phyloP scores from a whole-genome alignment of 2,888 invertebrate species.

The Argyresthia albistria region DNA sequence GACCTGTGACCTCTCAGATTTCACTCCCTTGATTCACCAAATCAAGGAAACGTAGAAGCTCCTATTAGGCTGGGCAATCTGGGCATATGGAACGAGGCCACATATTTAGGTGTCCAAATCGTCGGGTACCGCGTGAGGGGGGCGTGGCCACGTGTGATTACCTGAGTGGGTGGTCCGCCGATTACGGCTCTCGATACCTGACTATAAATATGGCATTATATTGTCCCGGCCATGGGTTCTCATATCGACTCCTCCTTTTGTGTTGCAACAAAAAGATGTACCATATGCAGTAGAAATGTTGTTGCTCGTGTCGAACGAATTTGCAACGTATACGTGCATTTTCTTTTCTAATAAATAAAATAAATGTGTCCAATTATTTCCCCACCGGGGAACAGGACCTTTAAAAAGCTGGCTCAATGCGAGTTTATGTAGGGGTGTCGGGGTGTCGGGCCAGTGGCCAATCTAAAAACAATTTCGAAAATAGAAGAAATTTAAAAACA shows the following conservation, averaged over 20 bases:
- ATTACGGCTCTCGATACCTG: slow-evolving; percentile 20
- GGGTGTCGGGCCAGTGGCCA: no score
- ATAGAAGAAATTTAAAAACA: no score
- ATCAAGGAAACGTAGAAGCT: slow-evolving; percentile 29
- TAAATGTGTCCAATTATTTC: no score
- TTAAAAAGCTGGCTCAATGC: no score
- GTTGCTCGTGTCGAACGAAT: no score
- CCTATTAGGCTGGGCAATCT: slow-evolving; percentile 30
- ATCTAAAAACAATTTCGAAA: no score
- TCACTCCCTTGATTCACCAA: background rate
- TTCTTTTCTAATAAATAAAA: no score
- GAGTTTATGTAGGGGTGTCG: no score
- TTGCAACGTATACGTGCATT: no score
- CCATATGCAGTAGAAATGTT: slow-evolving; percentile 7
- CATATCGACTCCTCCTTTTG: slow-evolving; percentile 47
- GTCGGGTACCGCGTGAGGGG: slow-evolving; percentile 33
- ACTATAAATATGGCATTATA: slow-evolving; percentile 46
- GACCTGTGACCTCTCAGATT: background rate
- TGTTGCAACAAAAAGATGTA: slow-evolving; percentile 26
- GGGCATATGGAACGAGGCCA: slow-evolving; percentile 31
- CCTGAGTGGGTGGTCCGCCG: slow-evolving; percentile 50
- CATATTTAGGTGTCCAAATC: slow-evolving; percentile 43
- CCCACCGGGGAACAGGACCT: no score
- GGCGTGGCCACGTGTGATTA: slow-evolving; percentile 46
- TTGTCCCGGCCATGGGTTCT: slow-evolving; percentile 26